These are phyloP conservation scores for Neogale vison DNA, from an alignment of 2,113 vertebrate species.

Conservation along the genomic window DNA sequence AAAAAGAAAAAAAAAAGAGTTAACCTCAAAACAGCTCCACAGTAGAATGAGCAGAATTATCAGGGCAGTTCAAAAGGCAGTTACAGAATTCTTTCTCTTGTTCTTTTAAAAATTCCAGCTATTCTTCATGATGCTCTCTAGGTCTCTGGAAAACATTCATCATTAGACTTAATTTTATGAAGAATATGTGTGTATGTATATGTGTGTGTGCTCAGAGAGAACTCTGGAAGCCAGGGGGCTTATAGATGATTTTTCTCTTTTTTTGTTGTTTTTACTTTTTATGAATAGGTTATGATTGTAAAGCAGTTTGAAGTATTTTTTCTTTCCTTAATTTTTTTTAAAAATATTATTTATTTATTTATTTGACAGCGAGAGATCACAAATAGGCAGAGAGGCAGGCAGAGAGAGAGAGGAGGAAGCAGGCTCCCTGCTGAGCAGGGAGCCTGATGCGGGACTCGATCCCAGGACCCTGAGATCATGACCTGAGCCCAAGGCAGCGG, in stretches of 20 bases:
- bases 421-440: too few species aligned
- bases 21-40: neutral
- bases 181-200: neutral
- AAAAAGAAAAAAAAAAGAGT: too few species aligned
- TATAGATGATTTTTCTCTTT: neutral
- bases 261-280: neutral
- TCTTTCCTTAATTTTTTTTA: neutral
- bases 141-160: slow-evolving; percentile 9
- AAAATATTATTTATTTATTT: too few species aligned
- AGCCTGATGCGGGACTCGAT: too few species aligned
- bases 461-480: too few species aligned
- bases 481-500: too few species aligned
- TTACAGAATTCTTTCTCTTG: neutral
- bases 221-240: neutral
- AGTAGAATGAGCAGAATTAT: slow-evolving; percentile 42
- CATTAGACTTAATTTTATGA: neutral
- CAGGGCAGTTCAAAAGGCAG: slow-evolving; percentile 9
- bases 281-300: neutral
- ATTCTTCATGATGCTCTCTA: neutral
- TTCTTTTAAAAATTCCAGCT: slow-evolving; percentile 41
- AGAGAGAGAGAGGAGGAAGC: too few species aligned
- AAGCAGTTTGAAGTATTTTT: neutral
- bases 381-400: too few species aligned
- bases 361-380: too few species aligned
- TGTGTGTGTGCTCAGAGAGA: neutral